Evolutionary conservation across 2,113 vertebrate genomes (phyloP), one percentile per base, ranked within the genome.

Genomic region (Reinhardtius hippoglossoides): DNA sequence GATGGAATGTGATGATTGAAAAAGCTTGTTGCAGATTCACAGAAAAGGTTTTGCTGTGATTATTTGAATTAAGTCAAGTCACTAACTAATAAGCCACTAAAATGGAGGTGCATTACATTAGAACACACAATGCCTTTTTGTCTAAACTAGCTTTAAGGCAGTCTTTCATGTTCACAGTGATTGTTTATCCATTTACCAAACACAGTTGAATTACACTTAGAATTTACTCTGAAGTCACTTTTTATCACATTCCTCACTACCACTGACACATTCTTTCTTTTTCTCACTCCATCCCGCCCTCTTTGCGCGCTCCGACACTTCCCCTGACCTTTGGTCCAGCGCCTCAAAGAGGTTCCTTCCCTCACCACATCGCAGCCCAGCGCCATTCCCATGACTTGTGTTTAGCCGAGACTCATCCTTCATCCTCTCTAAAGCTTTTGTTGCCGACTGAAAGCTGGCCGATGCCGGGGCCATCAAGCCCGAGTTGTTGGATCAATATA

Each of bases 401-500:
- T 91, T 87, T 73, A 71, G 80, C 73, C 18, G 42, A 67, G 70
- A 80, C 77, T 86, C 91, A 91, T 93, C 91, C 88, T 84, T 94
- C 91, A 92, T 87, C 87, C 89, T 67, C 79, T 88, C 86, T 82
- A 87, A 90, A 88, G n/a, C 87, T 83, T 94, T 94, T 94, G 91
- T 94, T 90, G 81, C n/a, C 0, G 26, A 3, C 83, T 94, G 89
- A 94, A 94, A 91, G 92, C 92, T 80, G 85, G 84, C 79, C 78
- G 80, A 91, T 91, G 91, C 90, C 62, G 74, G 68, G 91, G 90
- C 90, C 90, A 89, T 93, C 92, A 67, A 91, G 89, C 88, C 91
- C 77, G 42, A 87, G 86, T 92, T 93, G 93, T 92, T 91, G 88
- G 91, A 93, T 94, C 93, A 94, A 93, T 94, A 93, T 90, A 91